Evolutionary conservation across 2,113 vertebrate genomes (phyloP), one percentile per base, ranked within the genome.

Genomic region (Notarius lentiginosus): DNA sequence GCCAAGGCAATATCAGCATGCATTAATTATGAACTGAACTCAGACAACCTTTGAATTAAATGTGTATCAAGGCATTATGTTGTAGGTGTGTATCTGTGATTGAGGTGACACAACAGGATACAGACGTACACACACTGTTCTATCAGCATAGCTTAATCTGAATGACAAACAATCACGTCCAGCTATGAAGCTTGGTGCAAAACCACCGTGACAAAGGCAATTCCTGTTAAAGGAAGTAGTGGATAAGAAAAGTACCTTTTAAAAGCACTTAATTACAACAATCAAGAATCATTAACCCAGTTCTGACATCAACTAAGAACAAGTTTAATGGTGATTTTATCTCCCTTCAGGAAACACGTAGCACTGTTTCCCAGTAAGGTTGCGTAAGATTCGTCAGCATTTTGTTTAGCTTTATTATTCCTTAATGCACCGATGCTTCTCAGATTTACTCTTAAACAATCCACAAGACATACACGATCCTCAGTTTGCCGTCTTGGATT

Each of bases 21-120:
- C 75, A 55, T 79, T 53, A 27, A 79, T 79, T 55, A 17, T 6
- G 4, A n/a, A 11, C 53, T 10, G 8, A 79, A 55, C 11, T 76
- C 6, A 27, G 27, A 79, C 53, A 30, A 5, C 7, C 12, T 56
- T 53, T 0, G 27, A 41, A 12, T 80, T 1, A 60, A 60, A 79
- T 79, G 77, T 79, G 77, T 79, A 58, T 27, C 8, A 10, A 58
- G 77, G 53, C 15, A 79, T 79, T 30, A 58, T 34, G 17, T 60
- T 80, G 63, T 73, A 58, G 53, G 61, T 79, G 73, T 84, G 51
- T 79, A n/a, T 60, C 2, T 65, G 60, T 84, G 72, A 34, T 24
- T 70, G 34, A 68, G 72, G 73, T 68, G 75, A 79, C 65, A 84
- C 17, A 84, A 66, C 87, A 88, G 82, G 82, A 88, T 79, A 72